These are phyloP conservation scores for Chelmon rostratus DNA, from an alignment of 2,797 vertebrate genomes.

Conservation along the genomic window DNA sequence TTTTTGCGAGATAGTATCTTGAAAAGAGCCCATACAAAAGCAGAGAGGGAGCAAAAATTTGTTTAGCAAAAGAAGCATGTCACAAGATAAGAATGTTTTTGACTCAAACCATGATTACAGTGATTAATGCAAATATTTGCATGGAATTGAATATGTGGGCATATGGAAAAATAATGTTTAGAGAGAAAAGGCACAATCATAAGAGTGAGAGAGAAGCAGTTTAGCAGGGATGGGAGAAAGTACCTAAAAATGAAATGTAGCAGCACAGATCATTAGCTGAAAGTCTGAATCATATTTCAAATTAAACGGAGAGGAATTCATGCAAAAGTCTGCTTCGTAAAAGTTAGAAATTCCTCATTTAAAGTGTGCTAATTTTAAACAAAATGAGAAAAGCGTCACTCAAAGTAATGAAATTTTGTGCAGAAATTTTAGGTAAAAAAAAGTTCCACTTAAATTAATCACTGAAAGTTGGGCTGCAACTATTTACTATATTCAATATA, in stretches of 20 bases:
- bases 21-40: constrained; percentile 44
- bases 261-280: constrained; percentile 2
- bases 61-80: constrained; percentile 58
- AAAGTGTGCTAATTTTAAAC: constrained; percentile 2
- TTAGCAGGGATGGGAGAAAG: constrained; percentile 6
- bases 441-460: neutral
- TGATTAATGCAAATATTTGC: constrained; percentile 63
- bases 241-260: constrained; percentile 19
- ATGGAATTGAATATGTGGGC: constrained; percentile 59
- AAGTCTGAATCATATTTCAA: constrained; percentile 51
- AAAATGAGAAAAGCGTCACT: constrained; percentile 17
- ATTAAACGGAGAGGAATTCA: constrained; percentile 13
- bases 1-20: constrained; percentile 67
- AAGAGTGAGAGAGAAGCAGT: constrained; percentile 23
- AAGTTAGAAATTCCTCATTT: constrained; percentile 19
- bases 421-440: neutral
- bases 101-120: constrained; percentile 30
- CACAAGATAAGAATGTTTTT: constrained; percentile 63
- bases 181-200: constrained; percentile 23
- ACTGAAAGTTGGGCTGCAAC: neutral
- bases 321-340: neutral
- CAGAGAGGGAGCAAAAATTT: constrained; percentile 12
- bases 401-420: constrained; percentile 1
- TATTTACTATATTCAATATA: neutral
- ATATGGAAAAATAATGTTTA: constrained; percentile 44